Evolutionary conservation across 2,113 vertebrate genomes (phyloP).

Genomic region (Apus apus): DNA sequence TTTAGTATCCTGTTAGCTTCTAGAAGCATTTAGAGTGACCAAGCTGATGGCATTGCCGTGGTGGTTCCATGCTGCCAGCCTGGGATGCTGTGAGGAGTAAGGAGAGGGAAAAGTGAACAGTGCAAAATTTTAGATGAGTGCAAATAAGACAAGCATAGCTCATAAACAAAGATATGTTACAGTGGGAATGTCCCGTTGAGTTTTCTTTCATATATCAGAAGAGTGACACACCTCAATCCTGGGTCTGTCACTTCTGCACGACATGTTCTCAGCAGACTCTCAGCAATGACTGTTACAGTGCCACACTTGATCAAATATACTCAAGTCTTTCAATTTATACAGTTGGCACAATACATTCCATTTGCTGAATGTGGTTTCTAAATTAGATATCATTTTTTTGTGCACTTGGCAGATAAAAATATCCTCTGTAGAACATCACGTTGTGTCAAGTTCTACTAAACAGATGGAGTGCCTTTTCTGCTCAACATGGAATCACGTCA

Average conservation of each 20-base stretch:
- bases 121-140: background rate
- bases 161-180: background rate
- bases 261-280: background rate
- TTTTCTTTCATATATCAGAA: background rate
- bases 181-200: background rate
- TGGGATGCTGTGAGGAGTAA: background rate
- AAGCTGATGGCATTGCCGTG: background rate
- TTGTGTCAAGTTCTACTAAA: background rate
- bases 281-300: background rate
- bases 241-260: background rate
- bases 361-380: conserved; percentile 3
- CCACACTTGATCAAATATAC: background rate
- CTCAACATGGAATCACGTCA: background rate
- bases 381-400: background rate
- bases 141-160: background rate
- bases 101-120: background rate
- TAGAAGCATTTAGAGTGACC: background rate
- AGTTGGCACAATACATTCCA: background rate
- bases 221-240: background rate
- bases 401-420: conserved; percentile 1
- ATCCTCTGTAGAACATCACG: background rate
- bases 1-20: background rate
- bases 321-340: background rate
- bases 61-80: background rate
- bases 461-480: background rate